Evolutionary conservation across 1,140 invertebrate genomes (phyloP).

Genomic region (Nasonia longicornis): DNA sequence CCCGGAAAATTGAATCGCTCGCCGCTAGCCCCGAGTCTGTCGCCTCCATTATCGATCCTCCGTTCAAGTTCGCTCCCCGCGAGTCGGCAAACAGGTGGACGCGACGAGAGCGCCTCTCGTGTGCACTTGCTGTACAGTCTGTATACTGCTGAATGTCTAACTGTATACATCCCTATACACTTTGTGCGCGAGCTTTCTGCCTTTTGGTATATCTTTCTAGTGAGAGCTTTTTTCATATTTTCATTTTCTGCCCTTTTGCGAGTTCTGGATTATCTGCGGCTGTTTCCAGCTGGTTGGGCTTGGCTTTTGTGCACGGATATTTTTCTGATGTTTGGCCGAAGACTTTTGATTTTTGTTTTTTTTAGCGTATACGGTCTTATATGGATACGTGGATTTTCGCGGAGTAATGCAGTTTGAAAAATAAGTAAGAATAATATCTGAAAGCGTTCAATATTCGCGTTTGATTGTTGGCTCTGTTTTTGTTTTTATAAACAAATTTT

Average conservation of each 20-base stretch:
- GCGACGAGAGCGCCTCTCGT: slow-evolving; percentile 1
- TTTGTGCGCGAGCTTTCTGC: not conserved
- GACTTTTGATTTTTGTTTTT: not conserved
- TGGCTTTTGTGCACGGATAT: no score
- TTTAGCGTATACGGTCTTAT: not conserved
- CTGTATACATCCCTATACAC: not conserved
- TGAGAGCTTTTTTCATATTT: not conserved
- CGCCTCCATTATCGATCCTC: slow-evolving; percentile 19
- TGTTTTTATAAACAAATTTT: no score
- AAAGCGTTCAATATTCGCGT: no score
- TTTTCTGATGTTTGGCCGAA: not conserved
- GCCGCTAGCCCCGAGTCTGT: not conserved
- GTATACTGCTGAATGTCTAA: not conserved
- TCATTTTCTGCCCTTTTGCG: not conserved
- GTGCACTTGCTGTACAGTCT: not conserved
- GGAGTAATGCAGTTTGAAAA: not conserved
- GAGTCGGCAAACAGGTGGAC: slow-evolving; percentile 32
- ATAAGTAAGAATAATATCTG: no score
- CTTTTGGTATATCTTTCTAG: not conserved
- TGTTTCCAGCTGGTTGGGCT: no score
- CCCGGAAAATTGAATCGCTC: slow-evolving; percentile 26
- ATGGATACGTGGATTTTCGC: not conserved
- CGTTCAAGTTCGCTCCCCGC: slow-evolving; percentile 9
- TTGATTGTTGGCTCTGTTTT: no score
- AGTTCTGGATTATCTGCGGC: not conserved